phyloP scores from a whole-genome alignment of 1,140 invertebrate genomes.

The Neotoxoptera formosana region DNA sequence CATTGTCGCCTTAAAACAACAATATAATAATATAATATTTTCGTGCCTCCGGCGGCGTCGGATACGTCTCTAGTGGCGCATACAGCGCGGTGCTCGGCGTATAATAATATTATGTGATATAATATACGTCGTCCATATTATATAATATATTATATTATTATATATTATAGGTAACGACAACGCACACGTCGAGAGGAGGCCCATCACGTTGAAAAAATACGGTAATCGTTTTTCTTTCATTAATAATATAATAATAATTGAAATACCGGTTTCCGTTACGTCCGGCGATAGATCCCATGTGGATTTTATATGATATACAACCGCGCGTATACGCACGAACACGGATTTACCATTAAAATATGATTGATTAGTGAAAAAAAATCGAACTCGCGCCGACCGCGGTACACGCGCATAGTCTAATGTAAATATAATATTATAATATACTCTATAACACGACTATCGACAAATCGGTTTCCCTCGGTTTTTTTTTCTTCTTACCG shows the following conservation, averaged over 20 bases:
- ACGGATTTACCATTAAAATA: slow-evolving; percentile 38
- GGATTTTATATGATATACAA: neutral
- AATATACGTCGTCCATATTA: neutral
- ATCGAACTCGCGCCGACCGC: neutral
- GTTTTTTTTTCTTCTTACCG: neutral
- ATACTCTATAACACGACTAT: neutral
- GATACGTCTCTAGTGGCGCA: neutral
- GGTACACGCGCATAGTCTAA: neutral
- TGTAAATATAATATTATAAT: neutral
- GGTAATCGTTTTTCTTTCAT: slow-evolving; percentile 30
- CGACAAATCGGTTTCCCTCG: neutral
- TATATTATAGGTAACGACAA: neutral
- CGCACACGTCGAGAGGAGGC: neutral
- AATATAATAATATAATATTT: too few relatives aligned
- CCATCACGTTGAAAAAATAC: neutral
- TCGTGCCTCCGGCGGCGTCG: neutral
- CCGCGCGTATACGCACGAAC: slow-evolving; percentile 1
- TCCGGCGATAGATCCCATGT: neutral
- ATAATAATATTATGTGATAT: neutral
- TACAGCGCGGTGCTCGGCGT: neutral
- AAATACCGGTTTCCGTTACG: slow-evolving; percentile 25
- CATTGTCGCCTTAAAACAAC: slow-evolving; percentile 39
- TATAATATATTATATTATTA: neutral
- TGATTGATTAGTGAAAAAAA: neutral
- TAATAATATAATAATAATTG: slow-evolving; percentile 38